Base-by-base conservation (phyloP, 2,797 vertebrate genomes). In the Avahi laniger region DNA sequence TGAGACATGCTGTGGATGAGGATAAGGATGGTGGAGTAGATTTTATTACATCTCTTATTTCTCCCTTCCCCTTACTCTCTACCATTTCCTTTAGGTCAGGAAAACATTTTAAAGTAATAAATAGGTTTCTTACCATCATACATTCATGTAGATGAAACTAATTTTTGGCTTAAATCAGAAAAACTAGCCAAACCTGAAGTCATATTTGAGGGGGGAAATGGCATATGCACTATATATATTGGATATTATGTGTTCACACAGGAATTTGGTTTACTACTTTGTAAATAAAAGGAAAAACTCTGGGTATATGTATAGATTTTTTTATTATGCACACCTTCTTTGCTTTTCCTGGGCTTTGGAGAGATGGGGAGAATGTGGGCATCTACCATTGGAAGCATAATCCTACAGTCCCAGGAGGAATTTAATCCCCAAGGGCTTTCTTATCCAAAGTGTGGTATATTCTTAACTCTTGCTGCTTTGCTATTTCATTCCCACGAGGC, bases 201-300 rank as follows among this genome's bases (percentile, higher is more conserved):
- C 41, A 33, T 86, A 30, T 89, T 91, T 95, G 65, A 90, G 63
- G 87, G 61, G 46, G 63, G 41, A 89, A 92, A 93, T 82, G 78
- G 91, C 89, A 67, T 63, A 79, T 0, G 5, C 54, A 76, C 59
- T 94, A 76, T 7, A 95, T 54, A 52, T 57, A 61, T 67, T 67
- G 84, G 70, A 50, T 73, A 87, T 78, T 78, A 41, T 93, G 46
- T 94, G 69, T 89, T 93, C 91, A 70, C 69, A 88, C 73, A 83
- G 52, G 84, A 46, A 75, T 96, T 97, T 86, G 96, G 92, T 83
- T 97, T 73, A 94, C 87, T 94, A 73, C 52, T 97, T 97, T 97
- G 93, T 98, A 93, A 97, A 97, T 98, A 98, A 97, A 97, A 93
- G 87, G 65, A 96, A 88, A 90, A 96, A 94, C n/a, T 95, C 79